Base-by-base conservation (phyloP, 2,797 vertebrate genomes). In the Enteromius argenteus region DNA sequence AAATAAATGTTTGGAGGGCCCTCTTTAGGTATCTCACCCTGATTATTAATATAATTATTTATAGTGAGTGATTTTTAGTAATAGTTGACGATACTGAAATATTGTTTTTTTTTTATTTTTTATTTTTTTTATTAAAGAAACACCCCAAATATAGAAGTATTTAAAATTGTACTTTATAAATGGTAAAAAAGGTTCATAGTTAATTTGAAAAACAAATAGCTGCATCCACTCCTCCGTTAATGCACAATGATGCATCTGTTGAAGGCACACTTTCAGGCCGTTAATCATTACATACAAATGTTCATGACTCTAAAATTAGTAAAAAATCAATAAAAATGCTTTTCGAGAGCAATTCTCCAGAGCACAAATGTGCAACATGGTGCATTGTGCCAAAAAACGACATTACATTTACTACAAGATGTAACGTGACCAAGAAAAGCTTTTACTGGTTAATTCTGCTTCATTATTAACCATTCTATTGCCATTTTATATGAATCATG, bases 271-370 rank as follows among this genome's bases (percentile, higher is more conserved):
- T 17, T 23, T 11, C 13, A 27, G 42, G 74, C 53, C 15, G 7
- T 60, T 77, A 60, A 44, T 19, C 35, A 62, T 62, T 42, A 42
- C 14, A 30, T 77, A 27, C 14, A 42, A 77, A 44, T 49, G 8
- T 49, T 19, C 56, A 23, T 39, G 51, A 58, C 35, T 42, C 7
- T 27, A 44, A 30, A 42, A 62, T 78, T 10, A 19, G 9, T 62
- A 62, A 15, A 77, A 44, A 62, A 62, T 78, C 75, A 21, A 62
- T 60, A 30, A 11, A 78, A 77, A 62, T 60, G 35, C 35, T 62
- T 78, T 37, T 78, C 37, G n/a, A 60, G 17, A 78, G 74, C 35
- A 77, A 42, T 58, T 39, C 51, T 39, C 19, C 6, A 37, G 49
- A 58, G 21, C 32, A 77, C 7, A 42, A 60, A 32, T 78, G 17